Base-by-base conservation (phyloP, 2,797 vertebrate genomes). In the Scomberomorus guttatus region DNA sequence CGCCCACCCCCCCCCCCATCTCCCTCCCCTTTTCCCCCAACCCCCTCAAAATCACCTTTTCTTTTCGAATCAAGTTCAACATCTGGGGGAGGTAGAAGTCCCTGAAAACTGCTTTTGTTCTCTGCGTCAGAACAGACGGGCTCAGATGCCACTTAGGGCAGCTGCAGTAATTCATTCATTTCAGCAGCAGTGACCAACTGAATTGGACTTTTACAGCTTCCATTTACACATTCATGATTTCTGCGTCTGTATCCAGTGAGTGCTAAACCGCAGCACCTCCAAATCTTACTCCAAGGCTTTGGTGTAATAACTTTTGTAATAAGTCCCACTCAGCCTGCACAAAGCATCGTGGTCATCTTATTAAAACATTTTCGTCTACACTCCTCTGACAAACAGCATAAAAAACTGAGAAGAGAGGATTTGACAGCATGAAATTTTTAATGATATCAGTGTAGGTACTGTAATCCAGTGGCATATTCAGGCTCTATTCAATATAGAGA, bases 31-130 rank as follows among this genome's bases (percentile, higher is more conserved):
- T 29, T 17, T 0, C 8, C 17, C 75, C 78, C 52, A 71, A 27
- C 73, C 82, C 86, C 83, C 80, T 71, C 65, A 76, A 82, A 83
- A 90, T 85, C 86, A 87, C 83, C 87, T 90, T 93, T 93, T 93
- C 91, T 80, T 87, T 86, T 92, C 57, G 44, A 90, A 93, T 92
- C 89, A 92, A 87, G 79, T 87, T 91, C 89, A 93, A 91, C 91
- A 91, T 92, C 88, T 92, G 89, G 86, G 82, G 86, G 77, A 82
- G 60, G 54, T 72, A 71, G 66, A 82, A 77, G 75, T 86, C 79
- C 75, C 85, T 6, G 58, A 75, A 65, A 84, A 81, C 62, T 52
- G 76, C 82, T 87, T 92, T 90, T 92, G 90, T 91, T 90, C 80
- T 81, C 59, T 15, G 61, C 44, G 80, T 91, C 87, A 83, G 77